Evolutionary conservation across 2,888 invertebrate genomes (phyloP).

Genomic region (Falcaria lacertinaria): DNA sequence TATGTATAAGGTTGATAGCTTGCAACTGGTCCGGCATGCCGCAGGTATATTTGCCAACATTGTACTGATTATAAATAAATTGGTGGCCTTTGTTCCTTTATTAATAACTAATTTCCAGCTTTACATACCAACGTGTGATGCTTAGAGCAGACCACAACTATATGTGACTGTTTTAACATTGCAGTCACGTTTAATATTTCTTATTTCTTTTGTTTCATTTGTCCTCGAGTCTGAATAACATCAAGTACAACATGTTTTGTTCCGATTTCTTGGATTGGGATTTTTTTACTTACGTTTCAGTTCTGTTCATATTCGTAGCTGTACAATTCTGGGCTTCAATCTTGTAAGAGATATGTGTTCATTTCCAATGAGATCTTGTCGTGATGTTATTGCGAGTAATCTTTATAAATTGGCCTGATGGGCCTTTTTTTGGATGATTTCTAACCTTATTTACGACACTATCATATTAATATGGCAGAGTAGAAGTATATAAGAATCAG

Average conservation of each 20-base stretch:
- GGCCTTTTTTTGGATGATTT: slow-evolving; percentile 6
- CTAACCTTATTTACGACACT: slow-evolving; percentile 16
- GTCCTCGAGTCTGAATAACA: slow-evolving; percentile 65
- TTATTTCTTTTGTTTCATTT: slow-evolving; percentile 76
- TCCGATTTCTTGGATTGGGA: slow-evolving; percentile 34
- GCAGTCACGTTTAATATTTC: slow-evolving; percentile 77
- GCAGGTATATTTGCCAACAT: too few species aligned
- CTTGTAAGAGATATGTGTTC: slow-evolving; percentile 12
- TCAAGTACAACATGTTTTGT: slow-evolving; percentile 56
- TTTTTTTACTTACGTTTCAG: slow-evolving; percentile 30
- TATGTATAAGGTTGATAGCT: too few species aligned
- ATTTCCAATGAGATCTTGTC: slow-evolving; percentile 10
- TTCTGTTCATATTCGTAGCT: slow-evolving; percentile 27
- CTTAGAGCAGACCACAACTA: slow-evolving; percentile 44
- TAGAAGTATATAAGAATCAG: slow-evolving; percentile 15
- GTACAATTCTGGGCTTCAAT: slow-evolving; percentile 10
- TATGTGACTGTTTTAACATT: slow-evolving; percentile 62
- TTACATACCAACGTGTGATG: slow-evolving; percentile 51
- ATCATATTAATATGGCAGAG: slow-evolving; percentile 4
- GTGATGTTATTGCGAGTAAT: slow-evolving; percentile 1
- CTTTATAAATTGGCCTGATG: slow-evolving; percentile 5
- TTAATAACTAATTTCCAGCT: too few species aligned
- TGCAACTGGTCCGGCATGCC: too few species aligned
- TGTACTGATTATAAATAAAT: too few species aligned
- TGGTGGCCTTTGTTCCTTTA: too few species aligned